Conservation (phyloP, 2,888 invertebrate species). For the Amblyteles armatorius region DNA sequence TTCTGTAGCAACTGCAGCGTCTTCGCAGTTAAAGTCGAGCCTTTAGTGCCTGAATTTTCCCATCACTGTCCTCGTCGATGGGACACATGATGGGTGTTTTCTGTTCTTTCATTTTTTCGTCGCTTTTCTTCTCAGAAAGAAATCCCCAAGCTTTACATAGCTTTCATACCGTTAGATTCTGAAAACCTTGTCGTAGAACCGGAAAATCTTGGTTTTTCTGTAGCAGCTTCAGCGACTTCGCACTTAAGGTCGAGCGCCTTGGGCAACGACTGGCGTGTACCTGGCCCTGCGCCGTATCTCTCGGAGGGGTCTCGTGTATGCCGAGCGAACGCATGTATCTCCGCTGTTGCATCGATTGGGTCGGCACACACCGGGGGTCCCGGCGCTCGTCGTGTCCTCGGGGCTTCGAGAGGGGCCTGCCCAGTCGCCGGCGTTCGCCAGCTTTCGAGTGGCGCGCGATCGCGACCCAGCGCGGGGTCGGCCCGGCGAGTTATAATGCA, state of each 20-base stretch:
- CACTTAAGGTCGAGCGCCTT: too few relatives aligned
- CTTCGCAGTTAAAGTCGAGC: too few relatives aligned
- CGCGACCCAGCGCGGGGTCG: slow-evolving; percentile 14
- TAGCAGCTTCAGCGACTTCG: too few relatives aligned
- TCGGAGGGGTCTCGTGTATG: slow-evolving; percentile 24
- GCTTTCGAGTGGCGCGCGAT: slow-evolving; percentile 42
- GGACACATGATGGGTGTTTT: too few relatives aligned
- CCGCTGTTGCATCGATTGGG: slow-evolving; percentile 59
- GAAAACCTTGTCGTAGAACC: slow-evolving; percentile 15
- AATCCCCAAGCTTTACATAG: neutral
- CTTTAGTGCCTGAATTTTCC: too few relatives aligned
- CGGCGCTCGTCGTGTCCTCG: slow-evolving; percentile 65
- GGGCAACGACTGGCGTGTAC: neutral
- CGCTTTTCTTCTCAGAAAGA: neutral
- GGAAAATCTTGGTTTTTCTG: neutral
- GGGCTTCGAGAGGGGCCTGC: slow-evolving; percentile 61
- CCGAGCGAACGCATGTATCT: slow-evolving; percentile 39
- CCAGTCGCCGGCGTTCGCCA: slow-evolving; percentile 17
- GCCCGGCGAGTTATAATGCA: slow-evolving; percentile 18
- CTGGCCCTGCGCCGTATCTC: slow-evolving; percentile 13
- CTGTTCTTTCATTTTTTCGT: slow-evolving; percentile 3
- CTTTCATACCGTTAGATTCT: neutral
- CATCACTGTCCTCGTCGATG: too few relatives aligned
- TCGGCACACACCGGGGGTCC: slow-evolving; percentile 49
- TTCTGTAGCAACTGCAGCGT: too few relatives aligned